Percentiles rank a stretch among this genome's conserved stretches.
Conservation (phyloP, 2,113 vertebrate species). For the Tenebrosternarchus preto region DNA sequence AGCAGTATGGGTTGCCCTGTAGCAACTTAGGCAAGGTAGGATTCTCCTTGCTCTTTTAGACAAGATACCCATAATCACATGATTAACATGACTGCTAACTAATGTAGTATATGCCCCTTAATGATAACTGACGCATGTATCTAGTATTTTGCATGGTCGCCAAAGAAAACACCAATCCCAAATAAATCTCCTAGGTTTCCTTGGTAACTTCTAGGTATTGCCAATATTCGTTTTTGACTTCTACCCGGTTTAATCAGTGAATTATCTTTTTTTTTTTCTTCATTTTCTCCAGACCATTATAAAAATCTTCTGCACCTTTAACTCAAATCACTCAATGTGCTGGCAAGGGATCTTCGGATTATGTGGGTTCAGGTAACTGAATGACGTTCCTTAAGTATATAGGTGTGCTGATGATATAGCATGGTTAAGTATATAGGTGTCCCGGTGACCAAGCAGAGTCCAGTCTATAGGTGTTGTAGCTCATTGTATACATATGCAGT, state of each 20-base stretch:
- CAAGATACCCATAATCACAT: too few species aligned
- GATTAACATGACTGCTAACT: neutral
- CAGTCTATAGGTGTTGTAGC: neutral
- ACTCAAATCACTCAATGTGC: neutral
- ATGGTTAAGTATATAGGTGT: slow-evolving; percentile 9
- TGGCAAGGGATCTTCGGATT: neutral
- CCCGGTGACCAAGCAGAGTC: neutral
- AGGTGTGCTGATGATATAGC: neutral
- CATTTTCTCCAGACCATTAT: neutral
- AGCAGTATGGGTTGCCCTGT: too few species aligned
- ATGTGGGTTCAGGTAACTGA: neutral
- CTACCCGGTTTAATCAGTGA: neutral
- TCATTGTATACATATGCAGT: neutral
- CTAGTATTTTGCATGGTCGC: neutral
- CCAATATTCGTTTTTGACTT: neutral
- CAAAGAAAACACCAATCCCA: neutral
- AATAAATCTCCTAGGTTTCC: neutral
- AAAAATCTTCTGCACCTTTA: slow-evolving; percentile 10
- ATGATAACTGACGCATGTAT: too few species aligned
- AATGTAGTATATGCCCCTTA: neutral
- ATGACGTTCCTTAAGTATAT: neutral
- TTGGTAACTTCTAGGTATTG: neutral
- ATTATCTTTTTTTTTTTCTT: neutral
- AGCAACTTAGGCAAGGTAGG: too few species aligned
- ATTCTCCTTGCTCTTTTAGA: too few species aligned